Evolutionary conservation across 2,797 vertebrate genomes (phyloP), one percentile per base, ranked within the genome.

Genomic region (Nothura maculosa): DNA sequence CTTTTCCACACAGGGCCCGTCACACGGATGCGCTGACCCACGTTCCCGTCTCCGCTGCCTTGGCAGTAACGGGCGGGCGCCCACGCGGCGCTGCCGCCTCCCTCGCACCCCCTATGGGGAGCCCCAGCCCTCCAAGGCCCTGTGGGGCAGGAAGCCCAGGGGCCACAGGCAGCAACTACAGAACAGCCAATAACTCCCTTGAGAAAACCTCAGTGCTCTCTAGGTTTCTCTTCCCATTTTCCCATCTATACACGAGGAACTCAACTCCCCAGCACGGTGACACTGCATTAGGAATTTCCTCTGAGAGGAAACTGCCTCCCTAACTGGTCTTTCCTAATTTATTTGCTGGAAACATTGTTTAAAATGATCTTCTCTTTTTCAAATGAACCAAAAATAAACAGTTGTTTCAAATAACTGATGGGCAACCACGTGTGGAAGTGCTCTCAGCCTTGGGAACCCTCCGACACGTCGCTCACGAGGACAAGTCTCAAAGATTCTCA

Each of bases 31-130:
- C 93, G 95, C 2, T 95, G 95, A 80, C 94, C 97, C 91, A 81
- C 93, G 97, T 91, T 97, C 93, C 95, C 64, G 96, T 97, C 79
- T 94, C 79, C 92, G 92, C 85, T 95, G 95, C 79, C 94, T 95
- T 40, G 40, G 40, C 69, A 96, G 81, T 86, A 97, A 95, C 94
- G 97, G 97, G 97, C 89, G 92, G 97, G 92, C 36, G 73, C 60
- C 93, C 88, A 93, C 95, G 96, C 72, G 95, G 96, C 89, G 95
- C 85, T 75, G 87, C 91, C 70, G 81, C 84, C 94, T n/a, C 89
- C 82, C 78, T 70, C 55, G 61, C 64, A 86, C 91, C 92, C 80
- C 96, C 81, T 70, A 93, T 74, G 94, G 91, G 72, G 28, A 90
- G 70, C 77, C 81, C 89, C 84, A 96, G 79, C 81, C 88, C 48